These are phyloP conservation scores for Drosophila pseudotalamancana DNA, from an alignment of 2,888 invertebrate genomes.

Conservation along the genomic window DNA sequence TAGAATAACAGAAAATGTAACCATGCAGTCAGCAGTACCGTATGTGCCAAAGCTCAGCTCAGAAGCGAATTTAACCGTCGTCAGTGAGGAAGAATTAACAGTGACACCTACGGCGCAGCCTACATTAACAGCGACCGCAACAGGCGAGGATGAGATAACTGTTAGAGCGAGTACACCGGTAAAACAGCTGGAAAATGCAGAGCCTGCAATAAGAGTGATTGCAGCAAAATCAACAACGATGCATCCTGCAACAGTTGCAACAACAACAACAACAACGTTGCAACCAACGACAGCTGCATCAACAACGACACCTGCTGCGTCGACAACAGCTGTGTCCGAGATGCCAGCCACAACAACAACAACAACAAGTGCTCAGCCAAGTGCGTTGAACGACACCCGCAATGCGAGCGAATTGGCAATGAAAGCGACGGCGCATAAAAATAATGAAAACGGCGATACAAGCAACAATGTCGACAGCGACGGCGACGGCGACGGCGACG, in stretches of 20 bases:
- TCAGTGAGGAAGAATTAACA: background rate
- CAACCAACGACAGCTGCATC: conserved; percentile 24
- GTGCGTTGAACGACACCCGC: conserved; percentile 56
- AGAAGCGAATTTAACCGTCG: background rate
- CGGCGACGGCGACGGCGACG: conserved; percentile 19
- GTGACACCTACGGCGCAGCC: background rate
- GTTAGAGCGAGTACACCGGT: background rate
- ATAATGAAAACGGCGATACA: conserved; percentile 54
- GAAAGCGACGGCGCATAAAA: conserved; percentile 53
- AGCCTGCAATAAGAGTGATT: background rate
- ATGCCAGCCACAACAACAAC: conserved; percentile 10
- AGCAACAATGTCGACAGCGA: conserved; percentile 36
- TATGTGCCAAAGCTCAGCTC: background rate
- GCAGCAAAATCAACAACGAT: background rate
- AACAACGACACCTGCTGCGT: conserved; percentile 11
- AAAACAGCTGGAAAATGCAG: background rate
- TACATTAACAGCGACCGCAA: background rate
- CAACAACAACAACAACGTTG: background rate
- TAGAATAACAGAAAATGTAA: conserved; percentile 1
- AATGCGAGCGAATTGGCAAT: conserved; percentile 52
- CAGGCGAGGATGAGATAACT: background rate
- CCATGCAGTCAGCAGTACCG: conserved; percentile 3
- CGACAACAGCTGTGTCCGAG: conserved; percentile 42
- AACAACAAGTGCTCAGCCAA: conserved; percentile 32
- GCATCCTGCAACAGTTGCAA: conserved; percentile 16